A percentile compares a stretch with the other conserved stretches of the same genome.
phyloP scores from a whole-genome alignment of 92 coral and sea anemone species.

The Epizoanthus scotinus region DNA sequence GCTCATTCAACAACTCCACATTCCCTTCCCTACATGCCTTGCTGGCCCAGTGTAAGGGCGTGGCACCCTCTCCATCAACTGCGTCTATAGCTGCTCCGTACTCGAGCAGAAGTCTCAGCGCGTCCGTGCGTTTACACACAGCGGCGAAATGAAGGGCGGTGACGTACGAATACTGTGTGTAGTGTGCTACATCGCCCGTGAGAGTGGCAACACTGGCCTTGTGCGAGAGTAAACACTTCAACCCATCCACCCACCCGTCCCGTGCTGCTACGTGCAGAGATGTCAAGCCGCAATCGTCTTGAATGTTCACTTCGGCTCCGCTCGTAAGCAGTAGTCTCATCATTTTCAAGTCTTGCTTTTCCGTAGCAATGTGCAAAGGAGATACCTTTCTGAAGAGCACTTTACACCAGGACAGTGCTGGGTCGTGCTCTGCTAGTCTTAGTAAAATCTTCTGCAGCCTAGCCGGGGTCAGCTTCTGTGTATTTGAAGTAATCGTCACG shows the following conservation, averaged over 20 bases:
- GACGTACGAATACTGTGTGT: slow-evolving; percentile 14
- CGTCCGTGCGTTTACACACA: slow-evolving; percentile 14
- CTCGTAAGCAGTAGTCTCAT: neutral
- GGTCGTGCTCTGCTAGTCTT: neutral
- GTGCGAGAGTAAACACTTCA: neutral
- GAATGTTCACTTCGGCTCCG: slow-evolving; percentile 23
- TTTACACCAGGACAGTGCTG: neutral
- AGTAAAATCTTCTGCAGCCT: too few species aligned
- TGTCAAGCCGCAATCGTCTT: slow-evolving; percentile 21
- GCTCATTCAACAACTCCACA: neutral
- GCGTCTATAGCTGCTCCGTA: slow-evolving; percentile 9
- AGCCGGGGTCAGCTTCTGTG: neutral
- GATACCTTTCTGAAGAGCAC: neutral
- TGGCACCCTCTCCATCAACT: slow-evolving; percentile 29
- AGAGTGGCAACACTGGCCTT: neutral
- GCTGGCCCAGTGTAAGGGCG: slow-evolving; percentile 32
- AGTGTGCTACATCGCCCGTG: slow-evolving; percentile 6
- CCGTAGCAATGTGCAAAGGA: slow-evolving; percentile 26
- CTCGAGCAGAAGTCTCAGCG: slow-evolving; percentile 6
- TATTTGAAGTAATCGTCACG: neutral
- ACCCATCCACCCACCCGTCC: slow-evolving; percentile 19
- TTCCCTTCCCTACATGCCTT: neutral
- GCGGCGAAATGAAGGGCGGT: slow-evolving; percentile 33
- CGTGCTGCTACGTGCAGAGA: slow-evolving; percentile 18
- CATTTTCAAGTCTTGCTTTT: slow-evolving; percentile 5